A percentile compares a stretch with the other conserved stretches of the same genome.
Evolutionary conservation across 2,113 vertebrate genomes (phyloP).

Genomic region (Glaucomys volans): DNA sequence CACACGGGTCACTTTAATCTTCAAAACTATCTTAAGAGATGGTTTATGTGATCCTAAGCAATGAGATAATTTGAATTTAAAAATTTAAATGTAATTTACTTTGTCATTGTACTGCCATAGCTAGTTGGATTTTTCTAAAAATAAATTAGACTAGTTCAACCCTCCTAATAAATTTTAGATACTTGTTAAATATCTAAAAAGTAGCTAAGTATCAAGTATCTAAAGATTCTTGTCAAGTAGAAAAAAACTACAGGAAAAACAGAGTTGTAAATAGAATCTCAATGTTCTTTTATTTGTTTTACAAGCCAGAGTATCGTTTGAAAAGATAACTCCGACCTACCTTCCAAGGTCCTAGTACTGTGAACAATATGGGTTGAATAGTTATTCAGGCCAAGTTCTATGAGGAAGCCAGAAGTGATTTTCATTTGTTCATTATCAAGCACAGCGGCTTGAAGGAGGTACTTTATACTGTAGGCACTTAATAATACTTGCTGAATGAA

Average conservation of each 20-base stretch:
- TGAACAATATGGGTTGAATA: not conserved
- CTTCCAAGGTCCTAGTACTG: not conserved
- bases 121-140: conserved; percentile 46
- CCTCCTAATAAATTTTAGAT: not conserved
- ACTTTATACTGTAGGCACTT: not conserved
- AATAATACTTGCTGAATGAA: not conserved
- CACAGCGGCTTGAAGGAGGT: not conserved
- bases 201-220: too few species aligned
- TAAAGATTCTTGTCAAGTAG: not conserved
- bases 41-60: conserved; percentile 26
- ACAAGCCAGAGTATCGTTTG: not conserved
- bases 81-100: not conserved
- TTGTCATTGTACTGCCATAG: not conserved
- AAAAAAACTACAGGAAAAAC: not conserved
- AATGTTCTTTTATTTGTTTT: conserved; percentile 36
- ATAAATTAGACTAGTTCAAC: not conserved
- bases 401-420: not conserved
- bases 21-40: not conserved
- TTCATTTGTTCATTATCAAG: not conserved
- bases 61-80: not conserved
- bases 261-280: not conserved
- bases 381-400: not conserved
- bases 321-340: not conserved
- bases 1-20: not conserved
- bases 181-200: too few species aligned